phyloP scores from a whole-genome alignment of 2,888 invertebrate species.

The Athalia cordata region DNA sequence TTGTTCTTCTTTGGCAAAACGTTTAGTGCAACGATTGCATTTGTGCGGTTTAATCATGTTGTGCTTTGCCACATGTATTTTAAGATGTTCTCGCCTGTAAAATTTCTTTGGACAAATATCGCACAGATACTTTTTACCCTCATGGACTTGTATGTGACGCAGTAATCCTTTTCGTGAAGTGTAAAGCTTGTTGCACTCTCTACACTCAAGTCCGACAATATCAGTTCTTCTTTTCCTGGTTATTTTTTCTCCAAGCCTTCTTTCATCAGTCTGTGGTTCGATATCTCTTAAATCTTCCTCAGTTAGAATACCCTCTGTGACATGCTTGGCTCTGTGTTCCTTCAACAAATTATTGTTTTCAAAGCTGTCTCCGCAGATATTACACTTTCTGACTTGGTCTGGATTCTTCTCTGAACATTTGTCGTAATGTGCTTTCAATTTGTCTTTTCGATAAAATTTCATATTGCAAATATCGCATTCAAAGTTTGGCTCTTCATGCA shows the following conservation, averaged over 20 bases:
- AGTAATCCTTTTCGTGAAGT: conserved; percentile 69
- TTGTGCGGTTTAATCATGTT: conserved; percentile 72
- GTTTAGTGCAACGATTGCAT: conserved; percentile 69
- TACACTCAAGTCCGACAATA: conserved; percentile 70
- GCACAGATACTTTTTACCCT: conserved; percentile 71
- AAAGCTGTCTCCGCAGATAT: conserved; percentile 70
- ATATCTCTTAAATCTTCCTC: conserved; percentile 69
- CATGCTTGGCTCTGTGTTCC: conserved; percentile 69
- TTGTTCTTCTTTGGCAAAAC: conserved; percentile 71
- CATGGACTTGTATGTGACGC: conserved; percentile 70
- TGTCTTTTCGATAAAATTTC: conserved; percentile 71
- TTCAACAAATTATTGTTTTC: conserved; percentile 69
- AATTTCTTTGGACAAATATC: conserved; percentile 72
- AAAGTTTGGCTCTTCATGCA: conserved; percentile 71
- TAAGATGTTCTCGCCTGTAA: conserved; percentile 69
- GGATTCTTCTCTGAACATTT: conserved; percentile 72
- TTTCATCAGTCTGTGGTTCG: conserved; percentile 65
- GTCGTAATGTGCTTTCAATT: conserved; percentile 71
- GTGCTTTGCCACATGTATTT: conserved; percentile 71
- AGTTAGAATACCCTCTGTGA: conserved; percentile 69
- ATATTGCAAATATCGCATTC: conserved; percentile 71
- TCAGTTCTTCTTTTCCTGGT: conserved; percentile 69
- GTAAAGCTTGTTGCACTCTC: conserved; percentile 70
- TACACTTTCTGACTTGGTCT: conserved; percentile 71
- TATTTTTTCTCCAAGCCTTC: conserved; percentile 63